A percentile compares a stretch with the other conserved stretches of the same genome.
Evolutionary conservation across 2,888 invertebrate genomes (phyloP).

Genomic region (Heteromyza rotundicornis): DNA sequence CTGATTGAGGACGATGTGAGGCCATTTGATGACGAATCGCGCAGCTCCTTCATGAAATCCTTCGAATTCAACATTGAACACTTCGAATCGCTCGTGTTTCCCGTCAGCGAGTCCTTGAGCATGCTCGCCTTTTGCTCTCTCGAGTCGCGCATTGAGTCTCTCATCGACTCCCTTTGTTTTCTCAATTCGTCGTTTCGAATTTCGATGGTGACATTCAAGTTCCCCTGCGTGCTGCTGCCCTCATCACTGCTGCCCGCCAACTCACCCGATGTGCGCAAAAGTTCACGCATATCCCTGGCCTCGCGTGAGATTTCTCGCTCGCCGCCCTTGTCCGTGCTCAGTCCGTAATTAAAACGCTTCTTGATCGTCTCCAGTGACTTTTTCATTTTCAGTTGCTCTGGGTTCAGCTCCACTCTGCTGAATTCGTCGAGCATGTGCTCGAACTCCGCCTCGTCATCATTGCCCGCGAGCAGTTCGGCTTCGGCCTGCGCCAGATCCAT

Average conservation of each 20-base stretch:
- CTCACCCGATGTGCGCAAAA: slow-evolving; percentile 28
- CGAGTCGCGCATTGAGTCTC: slow-evolving; percentile 10
- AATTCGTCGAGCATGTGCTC: slow-evolving; percentile 58
- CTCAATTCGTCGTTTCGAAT: slow-evolving; percentile 20
- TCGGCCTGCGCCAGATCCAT: slow-evolving; percentile 51
- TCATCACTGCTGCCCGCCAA: slow-evolving; percentile 28
- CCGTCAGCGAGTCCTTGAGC: neutral
- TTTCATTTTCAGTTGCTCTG: slow-evolving; percentile 59
- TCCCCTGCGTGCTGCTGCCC: neutral
- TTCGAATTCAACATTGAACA: slow-evolving; percentile 12
- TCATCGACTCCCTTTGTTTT: slow-evolving; percentile 16
- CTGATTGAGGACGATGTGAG: slow-evolving; percentile 28
- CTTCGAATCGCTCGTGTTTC: neutral
- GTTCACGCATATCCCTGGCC: slow-evolving; percentile 35
- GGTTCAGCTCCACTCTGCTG: slow-evolving; percentile 50
- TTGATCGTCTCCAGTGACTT: slow-evolving; percentile 60
- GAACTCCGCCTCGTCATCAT: slow-evolving; percentile 58
- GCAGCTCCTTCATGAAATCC: slow-evolving; percentile 21
- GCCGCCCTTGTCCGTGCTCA: slow-evolving; percentile 8
- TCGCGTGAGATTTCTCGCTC: slow-evolving; percentile 34
- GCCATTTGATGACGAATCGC: slow-evolving; percentile 21
- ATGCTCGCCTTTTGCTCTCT: slow-evolving; percentile 13
- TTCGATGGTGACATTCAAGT: slow-evolving; percentile 28
- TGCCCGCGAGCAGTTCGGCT: slow-evolving; percentile 51
- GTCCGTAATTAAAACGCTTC: slow-evolving; percentile 49